A percentile compares a stretch with the other conserved stretches of the same genome.
Conservation (phyloP, 2,888 invertebrate genomes). For the Cyaniris semiargus region DNA sequence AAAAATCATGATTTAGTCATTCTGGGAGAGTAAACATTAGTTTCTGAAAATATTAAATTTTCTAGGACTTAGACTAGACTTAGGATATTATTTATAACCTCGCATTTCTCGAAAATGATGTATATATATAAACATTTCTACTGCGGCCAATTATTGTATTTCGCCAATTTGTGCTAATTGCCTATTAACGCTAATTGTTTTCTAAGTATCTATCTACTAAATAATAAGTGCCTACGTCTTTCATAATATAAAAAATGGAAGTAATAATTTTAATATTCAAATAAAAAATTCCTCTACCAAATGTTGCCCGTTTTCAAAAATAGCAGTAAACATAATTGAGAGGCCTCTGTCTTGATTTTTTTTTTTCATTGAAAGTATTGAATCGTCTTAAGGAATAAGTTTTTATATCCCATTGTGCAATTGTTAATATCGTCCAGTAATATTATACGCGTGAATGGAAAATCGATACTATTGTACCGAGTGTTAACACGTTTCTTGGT, state of each 20-base stretch:
- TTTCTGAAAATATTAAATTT: not conserved
- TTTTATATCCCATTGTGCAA: slow-evolving; percentile 26
- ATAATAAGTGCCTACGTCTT: no score
- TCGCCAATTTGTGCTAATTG: no score
- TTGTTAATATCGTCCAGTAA: slow-evolving; percentile 33
- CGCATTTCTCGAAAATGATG: not conserved
- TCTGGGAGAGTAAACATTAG: not conserved
- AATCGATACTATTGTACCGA: slow-evolving; percentile 38
- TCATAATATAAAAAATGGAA: no score
- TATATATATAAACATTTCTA: no score
- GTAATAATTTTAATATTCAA: no score
- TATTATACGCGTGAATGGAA: slow-evolving; percentile 34
- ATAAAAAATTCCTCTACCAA: not conserved
- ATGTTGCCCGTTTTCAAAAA: not conserved
- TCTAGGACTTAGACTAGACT: not conserved
- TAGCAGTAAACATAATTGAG: not conserved
- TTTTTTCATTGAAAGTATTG: no score
- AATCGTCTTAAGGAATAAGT: not conserved
- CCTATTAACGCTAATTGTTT: no score
- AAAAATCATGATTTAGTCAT: slow-evolving; percentile 26
- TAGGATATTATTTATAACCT: not conserved
- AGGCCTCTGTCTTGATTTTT: not conserved
- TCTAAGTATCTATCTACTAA: no score
- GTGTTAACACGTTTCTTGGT: slow-evolving; percentile 24
- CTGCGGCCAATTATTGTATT: no score